phyloP scores from a whole-genome alignment of 1,140 invertebrate species.

The Pachyrhynchus sulphureomaculatus region DNA sequence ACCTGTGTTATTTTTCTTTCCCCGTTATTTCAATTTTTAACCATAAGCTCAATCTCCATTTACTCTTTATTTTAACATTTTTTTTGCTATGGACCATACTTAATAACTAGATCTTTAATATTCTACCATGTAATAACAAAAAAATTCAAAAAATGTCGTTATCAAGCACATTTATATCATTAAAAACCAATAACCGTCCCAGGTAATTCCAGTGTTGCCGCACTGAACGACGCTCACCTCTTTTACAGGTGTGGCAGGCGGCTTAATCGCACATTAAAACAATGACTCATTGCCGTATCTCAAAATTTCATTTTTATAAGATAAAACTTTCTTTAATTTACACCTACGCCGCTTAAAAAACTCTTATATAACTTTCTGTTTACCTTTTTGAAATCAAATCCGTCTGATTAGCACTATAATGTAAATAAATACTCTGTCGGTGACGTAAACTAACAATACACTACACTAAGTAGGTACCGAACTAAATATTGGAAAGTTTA shows the following conservation, averaged over 20 bases:
- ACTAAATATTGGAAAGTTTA: not conserved
- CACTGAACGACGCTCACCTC: slow-evolving; percentile 5
- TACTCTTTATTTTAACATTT: too few relatives aligned
- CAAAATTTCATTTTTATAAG: not conserved
- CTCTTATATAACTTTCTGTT: not conserved
- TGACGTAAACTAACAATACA: not conserved
- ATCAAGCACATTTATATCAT: not conserved
- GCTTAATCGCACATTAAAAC: slow-evolving; percentile 11
- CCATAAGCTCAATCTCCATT: too few relatives aligned
- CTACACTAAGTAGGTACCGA: not conserved
- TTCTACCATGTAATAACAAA: too few relatives aligned
- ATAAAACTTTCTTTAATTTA: not conserved
- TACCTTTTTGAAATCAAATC: not conserved
- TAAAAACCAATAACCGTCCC: not conserved
- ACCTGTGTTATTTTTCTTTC: too few relatives aligned
- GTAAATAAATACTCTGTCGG: not conserved
- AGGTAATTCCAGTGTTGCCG: slow-evolving; percentile 23
- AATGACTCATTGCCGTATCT: slow-evolving; percentile 15
- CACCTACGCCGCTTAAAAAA: not conserved
- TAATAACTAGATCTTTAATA: too few relatives aligned
- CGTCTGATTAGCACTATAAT: not conserved
- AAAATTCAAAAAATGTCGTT: not conserved
- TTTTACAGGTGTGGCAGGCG: slow-evolving; percentile 33
- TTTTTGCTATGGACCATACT: too few relatives aligned
- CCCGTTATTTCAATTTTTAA: too few relatives aligned